These are phyloP conservation scores for Drepana arcuata DNA, from an alignment of 1,140 invertebrate species.

Conservation along the genomic window DNA sequence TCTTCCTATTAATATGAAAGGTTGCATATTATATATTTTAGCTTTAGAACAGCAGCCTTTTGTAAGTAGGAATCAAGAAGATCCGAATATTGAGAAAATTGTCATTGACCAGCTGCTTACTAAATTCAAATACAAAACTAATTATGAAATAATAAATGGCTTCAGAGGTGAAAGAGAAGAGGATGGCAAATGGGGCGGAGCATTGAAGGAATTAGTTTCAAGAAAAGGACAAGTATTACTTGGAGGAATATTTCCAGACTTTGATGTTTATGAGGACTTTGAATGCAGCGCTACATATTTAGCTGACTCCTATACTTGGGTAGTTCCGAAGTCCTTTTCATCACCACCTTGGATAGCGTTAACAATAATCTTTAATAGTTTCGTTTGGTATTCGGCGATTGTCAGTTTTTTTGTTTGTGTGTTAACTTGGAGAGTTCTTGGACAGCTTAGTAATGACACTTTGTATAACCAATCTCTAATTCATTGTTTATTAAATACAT, in stretches of 20 bases:
- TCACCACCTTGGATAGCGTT: conserved; percentile 63
- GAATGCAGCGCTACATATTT: conserved; percentile 66
- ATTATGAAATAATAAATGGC: conserved; percentile 27
- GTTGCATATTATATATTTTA: conserved; percentile 36
- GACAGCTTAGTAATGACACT: conserved; percentile 48
- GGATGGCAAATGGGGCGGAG: conserved; percentile 54
- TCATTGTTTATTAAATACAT: conserved; percentile 61
- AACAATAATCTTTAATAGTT: conserved; percentile 50
- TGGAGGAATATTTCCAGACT: conserved; percentile 72
- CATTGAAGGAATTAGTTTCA: conserved; percentile 43
- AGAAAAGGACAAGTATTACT: conserved; percentile 64
- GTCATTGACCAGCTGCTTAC: conserved; percentile 28
- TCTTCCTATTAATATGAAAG: conserved; percentile 39
- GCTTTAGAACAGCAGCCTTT: conserved; percentile 50
- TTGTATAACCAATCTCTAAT: conserved; percentile 40
- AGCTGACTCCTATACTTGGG: conserved; percentile 71
- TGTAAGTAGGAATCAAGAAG: conserved; percentile 25
- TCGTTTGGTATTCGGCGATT: conserved; percentile 60
- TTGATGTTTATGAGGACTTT: conserved; percentile 69
- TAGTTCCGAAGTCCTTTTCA: conserved; percentile 50
- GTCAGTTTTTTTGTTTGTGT: conserved; percentile 49
- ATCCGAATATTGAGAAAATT: conserved; percentile 40
- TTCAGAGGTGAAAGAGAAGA: conserved; percentile 53
- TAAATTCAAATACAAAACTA: conserved; percentile 28
- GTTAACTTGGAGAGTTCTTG: conserved; percentile 57